A percentile compares a stretch with the other conserved stretches of the same genome.
phyloP scores from a whole-genome alignment of 2,797 vertebrate species.

The Urosaurus nigricauda region DNA sequence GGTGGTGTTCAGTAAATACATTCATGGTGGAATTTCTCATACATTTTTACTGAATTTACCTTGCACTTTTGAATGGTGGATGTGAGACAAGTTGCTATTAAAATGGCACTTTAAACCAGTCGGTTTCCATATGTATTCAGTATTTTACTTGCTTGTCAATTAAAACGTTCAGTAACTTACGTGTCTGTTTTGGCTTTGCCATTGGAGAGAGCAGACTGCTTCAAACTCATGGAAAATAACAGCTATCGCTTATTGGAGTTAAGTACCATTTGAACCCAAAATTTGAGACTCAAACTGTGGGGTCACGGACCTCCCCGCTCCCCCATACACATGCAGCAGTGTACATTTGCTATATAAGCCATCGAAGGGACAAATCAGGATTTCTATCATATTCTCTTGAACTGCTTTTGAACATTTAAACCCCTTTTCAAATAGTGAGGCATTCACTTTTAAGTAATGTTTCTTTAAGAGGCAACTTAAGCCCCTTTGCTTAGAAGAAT shows the following conservation, averaged over 20 bases:
- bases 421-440: conserved; percentile 53
- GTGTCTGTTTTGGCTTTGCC: conserved; percentile 7
- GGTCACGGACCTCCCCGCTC: neutral
- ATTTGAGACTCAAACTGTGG: neutral
- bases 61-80: conserved; percentile 60
- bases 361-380: neutral
- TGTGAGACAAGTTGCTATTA: conserved; percentile 61
- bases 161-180: conserved; percentile 23
- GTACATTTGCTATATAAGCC: conserved; percentile 22
- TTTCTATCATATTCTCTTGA: conserved; percentile 49
- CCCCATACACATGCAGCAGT: neutral
- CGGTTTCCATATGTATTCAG: conserved; percentile 45
- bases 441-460: conserved; percentile 21
- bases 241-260: conserved; percentile 33
- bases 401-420: conserved; percentile 17
- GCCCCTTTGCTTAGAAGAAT: conserved; percentile 35
- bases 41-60: conserved; percentile 62
- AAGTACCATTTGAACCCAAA: neutral
- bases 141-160: conserved; percentile 34
- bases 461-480: conserved; percentile 28
- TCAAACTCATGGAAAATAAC: conserved; percentile 14
- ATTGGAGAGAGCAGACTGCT: neutral
- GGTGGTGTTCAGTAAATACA: conserved; percentile 66
- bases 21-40: conserved; percentile 59
- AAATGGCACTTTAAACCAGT: conserved; percentile 55